Conservation (phyloP, 1,140 invertebrate species). For the Philopotamus ludificatus region DNA sequence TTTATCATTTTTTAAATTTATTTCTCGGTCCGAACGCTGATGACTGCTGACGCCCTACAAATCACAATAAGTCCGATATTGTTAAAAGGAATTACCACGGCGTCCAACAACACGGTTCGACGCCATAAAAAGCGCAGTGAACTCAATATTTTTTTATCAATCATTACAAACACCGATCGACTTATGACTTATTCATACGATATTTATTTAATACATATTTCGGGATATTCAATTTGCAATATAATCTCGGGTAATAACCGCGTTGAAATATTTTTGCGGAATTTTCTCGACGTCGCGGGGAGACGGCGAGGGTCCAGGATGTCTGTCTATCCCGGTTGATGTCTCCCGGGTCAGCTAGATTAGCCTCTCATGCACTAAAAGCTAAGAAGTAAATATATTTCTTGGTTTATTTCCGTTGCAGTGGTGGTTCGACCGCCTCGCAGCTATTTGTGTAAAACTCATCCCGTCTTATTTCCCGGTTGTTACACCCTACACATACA, state of each 20-base stretch:
- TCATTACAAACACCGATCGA: conserved; percentile 16
- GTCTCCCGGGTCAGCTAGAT: conserved; percentile 24
- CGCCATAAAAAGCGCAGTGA: conserved; percentile 24
- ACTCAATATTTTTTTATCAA: conserved; percentile 19
- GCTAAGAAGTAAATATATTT: conserved; percentile 21
- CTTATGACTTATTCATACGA: conserved; percentile 9
- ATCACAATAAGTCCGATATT: conserved; percentile 26
- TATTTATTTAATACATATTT: no score
- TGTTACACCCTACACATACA: conserved; percentile 14
- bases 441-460: conserved; percentile 33
- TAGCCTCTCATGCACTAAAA: conserved; percentile 27
- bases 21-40: not conserved
- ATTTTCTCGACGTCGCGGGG: no score
- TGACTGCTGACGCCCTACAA: conserved; percentile 6
- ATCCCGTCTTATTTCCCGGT: conserved; percentile 24
- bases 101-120: conserved; percentile 10
- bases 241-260: no score
- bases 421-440: conserved; percentile 16
- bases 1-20: not conserved
- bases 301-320: no score
- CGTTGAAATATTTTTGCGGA: no score
- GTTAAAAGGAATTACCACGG: conserved; percentile 25
- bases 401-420: conserved; percentile 32
- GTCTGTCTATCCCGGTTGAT: not conserved
- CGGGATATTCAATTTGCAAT: no score